Percentiles rank a stretch among this genome's conserved stretches.
Evolutionary conservation across 2,888 invertebrate genomes (phyloP).

Genomic region (Dicyrtoma fusca): DNA sequence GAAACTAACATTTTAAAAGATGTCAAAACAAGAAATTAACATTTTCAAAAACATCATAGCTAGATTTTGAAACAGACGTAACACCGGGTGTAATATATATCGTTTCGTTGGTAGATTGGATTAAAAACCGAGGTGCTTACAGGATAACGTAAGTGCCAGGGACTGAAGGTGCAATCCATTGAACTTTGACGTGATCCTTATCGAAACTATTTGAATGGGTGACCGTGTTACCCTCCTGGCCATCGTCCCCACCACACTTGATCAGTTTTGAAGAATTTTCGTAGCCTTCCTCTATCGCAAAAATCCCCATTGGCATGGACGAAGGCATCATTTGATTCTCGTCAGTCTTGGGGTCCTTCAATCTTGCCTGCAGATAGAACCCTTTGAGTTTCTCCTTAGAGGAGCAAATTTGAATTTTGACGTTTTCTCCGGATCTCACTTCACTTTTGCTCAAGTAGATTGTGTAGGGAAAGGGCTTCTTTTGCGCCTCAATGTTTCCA

Average conservation of each 20-base stretch:
- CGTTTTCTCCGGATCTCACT: conserved; percentile 60
- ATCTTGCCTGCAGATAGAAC: conserved; percentile 67
- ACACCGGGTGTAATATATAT: too few species aligned
- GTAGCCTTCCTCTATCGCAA: conserved; percentile 63
- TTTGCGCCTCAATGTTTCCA: conserved; percentile 44
- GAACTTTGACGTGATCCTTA: conserved; percentile 22
- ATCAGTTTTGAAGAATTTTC: conserved; percentile 65
- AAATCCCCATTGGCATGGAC: conserved; percentile 64
- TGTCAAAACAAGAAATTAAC: too few species aligned
- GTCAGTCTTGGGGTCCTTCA: conserved; percentile 59
- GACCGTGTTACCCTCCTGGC: conserved; percentile 61
- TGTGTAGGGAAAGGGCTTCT: conserved; percentile 53
- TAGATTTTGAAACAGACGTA: too few species aligned
- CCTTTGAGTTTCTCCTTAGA: conserved; percentile 68
- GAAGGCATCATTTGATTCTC: conserved; percentile 62
- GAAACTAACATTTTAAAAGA: too few species aligned
- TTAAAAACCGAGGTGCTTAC: conserved; percentile 26
- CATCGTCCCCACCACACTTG: conserved; percentile 64
- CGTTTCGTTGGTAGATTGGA: too few species aligned
- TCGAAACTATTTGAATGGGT: conserved; percentile 24
- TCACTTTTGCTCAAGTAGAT: conserved; percentile 42
- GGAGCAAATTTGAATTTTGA: conserved; percentile 64
- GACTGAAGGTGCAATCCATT: conserved; percentile 31
- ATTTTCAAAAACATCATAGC: too few species aligned
- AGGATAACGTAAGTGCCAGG: conserved; percentile 30